phyloP scores from a whole-genome alignment of 2,888 invertebrate genomes.

The Eupithecia inturbata region DNA sequence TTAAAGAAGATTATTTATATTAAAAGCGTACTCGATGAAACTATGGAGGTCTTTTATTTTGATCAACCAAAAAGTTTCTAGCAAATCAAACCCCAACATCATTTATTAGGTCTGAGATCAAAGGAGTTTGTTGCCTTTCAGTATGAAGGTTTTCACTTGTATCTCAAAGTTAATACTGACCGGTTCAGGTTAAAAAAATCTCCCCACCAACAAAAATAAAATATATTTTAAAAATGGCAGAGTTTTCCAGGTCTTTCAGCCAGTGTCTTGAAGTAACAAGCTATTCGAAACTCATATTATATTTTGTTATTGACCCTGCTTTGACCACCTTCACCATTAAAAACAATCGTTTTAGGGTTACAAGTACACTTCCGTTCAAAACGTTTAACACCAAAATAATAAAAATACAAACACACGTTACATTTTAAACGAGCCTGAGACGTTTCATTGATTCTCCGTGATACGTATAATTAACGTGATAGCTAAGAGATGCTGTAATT shows the following conservation, averaged over 20 bases:
- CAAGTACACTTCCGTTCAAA: slow-evolving; percentile 32
- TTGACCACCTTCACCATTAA: not conserved
- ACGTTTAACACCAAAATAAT: slow-evolving; percentile 51
- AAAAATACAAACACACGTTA: slow-evolving; percentile 58
- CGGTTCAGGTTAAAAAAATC: not conserved
- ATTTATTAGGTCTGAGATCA: not conserved
- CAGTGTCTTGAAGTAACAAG: not conserved
- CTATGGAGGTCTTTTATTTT: not conserved
- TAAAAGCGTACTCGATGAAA: not conserved
- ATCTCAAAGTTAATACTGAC: not conserved
- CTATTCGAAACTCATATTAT: not conserved
- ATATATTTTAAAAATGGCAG: not conserved
- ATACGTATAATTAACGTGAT: slow-evolving; percentile 67
- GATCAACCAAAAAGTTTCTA: not conserved
- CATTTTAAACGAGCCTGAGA: slow-evolving; percentile 43
- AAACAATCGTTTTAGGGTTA: not conserved
- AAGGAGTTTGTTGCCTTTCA: not conserved
- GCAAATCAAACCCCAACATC: not conserved
- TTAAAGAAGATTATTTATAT: not conserved
- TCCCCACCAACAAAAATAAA: not conserved
- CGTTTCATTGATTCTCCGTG: slow-evolving; percentile 40
- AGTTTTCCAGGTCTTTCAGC: not conserved
- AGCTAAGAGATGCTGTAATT: slow-evolving; percentile 56
- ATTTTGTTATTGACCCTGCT: not conserved
- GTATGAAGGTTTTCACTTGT: not conserved